Base-by-base conservation (phyloP, 2,888 invertebrate species). In the Beris chalybata region DNA sequence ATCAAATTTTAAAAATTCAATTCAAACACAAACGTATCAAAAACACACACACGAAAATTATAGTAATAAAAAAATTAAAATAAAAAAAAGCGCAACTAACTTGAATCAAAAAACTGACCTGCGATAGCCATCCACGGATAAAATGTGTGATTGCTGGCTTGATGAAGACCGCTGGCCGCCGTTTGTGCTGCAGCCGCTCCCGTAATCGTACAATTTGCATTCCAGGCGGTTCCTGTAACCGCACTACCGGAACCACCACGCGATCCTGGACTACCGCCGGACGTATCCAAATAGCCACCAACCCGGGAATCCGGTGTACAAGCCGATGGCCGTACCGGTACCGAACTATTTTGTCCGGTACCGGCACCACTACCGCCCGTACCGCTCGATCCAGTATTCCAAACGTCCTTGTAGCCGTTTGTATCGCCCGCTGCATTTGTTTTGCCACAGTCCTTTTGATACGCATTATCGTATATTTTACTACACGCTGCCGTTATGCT, bases 111-210 rank as follows among this genome's bases (percentile, higher is more conserved):
- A 61, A 68, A 77, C 92, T 89, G 83, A 95, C 95, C 95, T 95
- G 95, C 95, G 86, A 95, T 95, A 84, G 95, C 95, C 95, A 95
- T 95, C 95, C 95, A 95, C 76, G 95, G 95, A 84, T 95, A 95
- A 85, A 95, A 95, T 79, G 94, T 94, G 87, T 95, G 94, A 83
- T 89, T 92, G 83, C 87, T 88, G 82, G 90, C 87, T 84, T 92
- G 92, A 83, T 94, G 94, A 83, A 93, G 93, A 74, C 93, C 89
- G 79, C 91, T 93, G 75, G 92, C 91, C 72, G 89, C 87, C 73
- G 89, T 87, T 81, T 89, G 89, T 77, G 90, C 87, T 71, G 91
- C 89, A 71, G 92, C 86, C 73, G 91, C 89, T 77, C 92, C 92
- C 70, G 81, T 79, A 77, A 93, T 85, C 74, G 90, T 87, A 84